Conservation (phyloP, 2,797 vertebrate genomes). For the Ciconia nigra region DNA sequence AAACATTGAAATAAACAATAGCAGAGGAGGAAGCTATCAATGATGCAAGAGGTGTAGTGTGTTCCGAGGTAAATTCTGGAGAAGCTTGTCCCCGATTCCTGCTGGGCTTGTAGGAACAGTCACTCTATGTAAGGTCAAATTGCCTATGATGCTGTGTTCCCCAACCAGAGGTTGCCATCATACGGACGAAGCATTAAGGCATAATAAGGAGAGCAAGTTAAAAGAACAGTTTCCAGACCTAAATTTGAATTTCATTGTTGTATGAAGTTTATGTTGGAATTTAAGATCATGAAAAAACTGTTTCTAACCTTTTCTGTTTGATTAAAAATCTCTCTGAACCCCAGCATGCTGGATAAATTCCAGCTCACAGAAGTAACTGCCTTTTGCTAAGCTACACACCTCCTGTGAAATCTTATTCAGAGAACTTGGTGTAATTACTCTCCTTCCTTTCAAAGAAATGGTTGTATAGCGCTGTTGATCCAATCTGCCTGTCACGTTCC, state of each 20-base stretch:
- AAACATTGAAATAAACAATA: neutral
- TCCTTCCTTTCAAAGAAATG: neutral
- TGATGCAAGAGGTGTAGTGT: neutral
- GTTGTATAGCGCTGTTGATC: neutral
- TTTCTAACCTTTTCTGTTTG: neutral
- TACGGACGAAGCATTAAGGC: neutral
- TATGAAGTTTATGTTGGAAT: neutral
- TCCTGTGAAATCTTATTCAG: neutral
- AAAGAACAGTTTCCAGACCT: neutral
- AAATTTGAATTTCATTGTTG: neutral
- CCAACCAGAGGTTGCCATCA: neutral
- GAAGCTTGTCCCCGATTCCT: neutral
- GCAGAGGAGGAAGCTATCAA: neutral
- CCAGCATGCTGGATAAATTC: neutral
- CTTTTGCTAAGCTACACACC: neutral
- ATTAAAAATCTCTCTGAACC: constrained; percentile 26
- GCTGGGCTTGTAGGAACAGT: neutral
- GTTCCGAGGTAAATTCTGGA: neutral
- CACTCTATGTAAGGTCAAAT: neutral
- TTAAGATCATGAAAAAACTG: constrained; percentile 12
- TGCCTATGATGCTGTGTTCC: neutral
- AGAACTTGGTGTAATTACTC: neutral
- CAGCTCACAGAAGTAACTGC: constrained; percentile 12
- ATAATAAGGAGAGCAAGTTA: neutral
- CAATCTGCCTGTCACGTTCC: neutral